These are phyloP conservation scores for Orthosia gracilis DNA, from an alignment of 2,888 invertebrate species.

Conservation along the genomic window DNA sequence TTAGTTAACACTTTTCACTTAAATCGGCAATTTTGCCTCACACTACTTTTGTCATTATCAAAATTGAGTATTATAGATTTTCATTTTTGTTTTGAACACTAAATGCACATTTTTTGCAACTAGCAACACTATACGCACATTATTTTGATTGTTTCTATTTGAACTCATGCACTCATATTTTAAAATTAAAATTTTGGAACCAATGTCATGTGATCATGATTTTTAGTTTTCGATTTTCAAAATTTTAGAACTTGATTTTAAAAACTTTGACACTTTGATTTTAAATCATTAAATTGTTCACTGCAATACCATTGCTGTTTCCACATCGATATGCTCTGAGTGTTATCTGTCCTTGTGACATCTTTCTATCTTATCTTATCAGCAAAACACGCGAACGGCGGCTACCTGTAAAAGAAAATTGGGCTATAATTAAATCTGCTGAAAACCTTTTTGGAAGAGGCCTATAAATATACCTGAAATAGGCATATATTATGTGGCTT, in stretches of 20 bases:
- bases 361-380: conserved; percentile 69
- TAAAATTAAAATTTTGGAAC: conserved; percentile 6
- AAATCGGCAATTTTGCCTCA: conserved; percentile 31
- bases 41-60: conserved; percentile 47
- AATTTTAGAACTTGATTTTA: not conserved
- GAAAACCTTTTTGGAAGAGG: conserved; percentile 27
- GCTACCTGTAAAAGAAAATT: conserved; percentile 69
- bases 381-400: conserved; percentile 44
- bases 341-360: conserved; percentile 64
- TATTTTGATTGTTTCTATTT: conserved; percentile 26
- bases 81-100: conserved; percentile 38
- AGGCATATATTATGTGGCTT: not conserved
- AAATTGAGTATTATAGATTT: conserved; percentile 21
- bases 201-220: conserved; percentile 51
- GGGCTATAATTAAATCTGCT: conserved; percentile 54
- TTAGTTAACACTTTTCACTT: conserved; percentile 48
- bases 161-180: conserved; percentile 33
- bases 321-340: conserved; percentile 45
- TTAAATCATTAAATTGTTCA: conserved; percentile 26
- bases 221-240: not conserved
- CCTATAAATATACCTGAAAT: not conserved
- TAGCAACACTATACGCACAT: conserved; percentile 24
- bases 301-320: conserved; percentile 33
- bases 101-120: conserved; percentile 30
- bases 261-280: conserved; percentile 19